These are phyloP conservation scores for Pristionchus exspectatus DNA, from an alignment of 2,888 invertebrate genomes.

Conservation along the genomic window DNA sequence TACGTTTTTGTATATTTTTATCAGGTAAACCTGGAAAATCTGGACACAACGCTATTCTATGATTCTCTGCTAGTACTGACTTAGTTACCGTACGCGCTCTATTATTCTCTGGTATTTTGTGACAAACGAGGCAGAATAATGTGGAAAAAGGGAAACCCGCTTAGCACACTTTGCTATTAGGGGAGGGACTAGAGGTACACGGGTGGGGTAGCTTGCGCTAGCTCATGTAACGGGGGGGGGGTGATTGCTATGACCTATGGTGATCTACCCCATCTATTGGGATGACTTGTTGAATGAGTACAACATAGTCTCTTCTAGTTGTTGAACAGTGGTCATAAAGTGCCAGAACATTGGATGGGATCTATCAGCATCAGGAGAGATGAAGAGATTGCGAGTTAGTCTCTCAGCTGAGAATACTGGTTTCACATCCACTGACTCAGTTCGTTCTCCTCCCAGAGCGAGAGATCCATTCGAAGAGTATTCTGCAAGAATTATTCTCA, in stretches of 20 bases:
- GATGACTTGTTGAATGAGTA: constrained; percentile 45
- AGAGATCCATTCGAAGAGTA: constrained; percentile 50
- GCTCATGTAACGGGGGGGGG: neutral
- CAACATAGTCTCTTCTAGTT: constrained; percentile 73
- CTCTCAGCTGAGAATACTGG: constrained; percentile 54
- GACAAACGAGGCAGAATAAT: constrained; percentile 17
- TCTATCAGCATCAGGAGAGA: constrained; percentile 68
- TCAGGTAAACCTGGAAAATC: neutral
- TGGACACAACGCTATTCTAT: neutral
- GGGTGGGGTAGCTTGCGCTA: constrained; percentile 4
- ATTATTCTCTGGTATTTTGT: constrained; percentile 26
- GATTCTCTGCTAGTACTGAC: constrained; percentile 23
- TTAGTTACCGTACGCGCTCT: constrained; percentile 9
- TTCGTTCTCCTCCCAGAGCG: neutral
- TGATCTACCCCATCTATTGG: constrained; percentile 8
- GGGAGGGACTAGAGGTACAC: constrained; percentile 48
- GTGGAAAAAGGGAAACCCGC: constrained; percentile 37
- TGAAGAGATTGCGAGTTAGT: constrained; percentile 65
- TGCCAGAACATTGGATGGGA: constrained; percentile 70
- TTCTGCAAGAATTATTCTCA: constrained; percentile 41
- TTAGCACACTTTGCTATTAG: constrained; percentile 49
- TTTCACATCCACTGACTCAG: neutral
- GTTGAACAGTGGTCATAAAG: constrained; percentile 71
- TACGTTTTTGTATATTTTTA: constrained; percentile 16
- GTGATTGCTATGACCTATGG: constrained; percentile 33